Evolutionary conservation across 2,888 invertebrate species (phyloP).

Genomic region (Imbricaverruca yamaguchii): DNA sequence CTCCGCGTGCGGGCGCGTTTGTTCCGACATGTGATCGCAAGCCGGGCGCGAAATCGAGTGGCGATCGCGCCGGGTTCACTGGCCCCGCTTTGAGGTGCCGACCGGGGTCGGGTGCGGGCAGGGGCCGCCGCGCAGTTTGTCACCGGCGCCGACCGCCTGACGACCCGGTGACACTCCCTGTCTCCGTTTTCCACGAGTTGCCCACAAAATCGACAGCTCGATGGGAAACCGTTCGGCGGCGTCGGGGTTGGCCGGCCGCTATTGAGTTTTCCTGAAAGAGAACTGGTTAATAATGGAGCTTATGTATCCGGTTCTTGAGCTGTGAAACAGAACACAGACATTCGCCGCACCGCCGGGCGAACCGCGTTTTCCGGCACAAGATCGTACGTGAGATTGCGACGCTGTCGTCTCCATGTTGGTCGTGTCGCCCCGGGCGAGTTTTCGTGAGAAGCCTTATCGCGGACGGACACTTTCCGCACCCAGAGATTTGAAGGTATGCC

Average conservation of each 20-base stretch:
- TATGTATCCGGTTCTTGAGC: not conserved
- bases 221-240: not conserved
- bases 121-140: not conserved
- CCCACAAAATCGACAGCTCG: not conserved
- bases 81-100: not conserved
- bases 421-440: not conserved
- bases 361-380: not conserved
- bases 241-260: not conserved
- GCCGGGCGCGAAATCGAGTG: not conserved
- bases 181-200: not conserved
- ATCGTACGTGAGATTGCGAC: not conserved
- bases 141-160: not conserved
- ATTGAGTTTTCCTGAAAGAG: not conserved
- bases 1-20: not conserved
- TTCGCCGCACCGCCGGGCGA: not conserved
- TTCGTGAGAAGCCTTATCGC: not conserved
- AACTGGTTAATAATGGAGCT: not conserved
- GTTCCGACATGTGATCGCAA: not conserved
- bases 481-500: not conserved
- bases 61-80: not conserved
- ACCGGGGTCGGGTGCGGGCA: not conserved
- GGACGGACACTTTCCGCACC: not conserved
- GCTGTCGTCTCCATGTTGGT: not conserved
- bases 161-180: not conserved
- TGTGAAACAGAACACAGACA: not conserved